Conservation (phyloP, 1,140 invertebrate genomes). For the Centruroides sculpturatus region DNA sequence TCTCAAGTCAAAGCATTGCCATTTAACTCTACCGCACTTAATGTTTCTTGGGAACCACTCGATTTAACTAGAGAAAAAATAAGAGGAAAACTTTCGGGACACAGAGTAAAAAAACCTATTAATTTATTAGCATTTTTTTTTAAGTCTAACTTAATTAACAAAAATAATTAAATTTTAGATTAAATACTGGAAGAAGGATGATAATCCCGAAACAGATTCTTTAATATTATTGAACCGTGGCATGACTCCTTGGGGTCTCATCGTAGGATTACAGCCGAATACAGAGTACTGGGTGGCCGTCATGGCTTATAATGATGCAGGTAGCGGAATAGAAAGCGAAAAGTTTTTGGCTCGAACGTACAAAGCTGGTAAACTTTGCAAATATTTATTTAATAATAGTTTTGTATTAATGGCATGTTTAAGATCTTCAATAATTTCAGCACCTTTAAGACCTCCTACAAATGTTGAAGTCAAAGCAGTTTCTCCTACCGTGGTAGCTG, state of each 20-base stretch:
- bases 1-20: slow-evolving; percentile 56
- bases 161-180: slow-evolving; percentile 37
- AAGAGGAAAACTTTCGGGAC: slow-evolving; percentile 77
- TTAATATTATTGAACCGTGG: slow-evolving; percentile 74
- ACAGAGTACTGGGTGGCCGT: slow-evolving; percentile 87
- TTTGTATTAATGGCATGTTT: background rate
- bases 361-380: slow-evolving; percentile 24
- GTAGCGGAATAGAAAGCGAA: slow-evolving; percentile 88
- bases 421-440: slow-evolving; percentile 24
- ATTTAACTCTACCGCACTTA: slow-evolving; percentile 80
- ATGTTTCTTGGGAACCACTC: slow-evolving; percentile 81
- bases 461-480: slow-evolving; percentile 67
- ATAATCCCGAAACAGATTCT: slow-evolving; percentile 55
- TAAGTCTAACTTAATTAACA: background rate
- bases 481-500: slow-evolving; percentile 68
- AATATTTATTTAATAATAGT: background rate
- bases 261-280: slow-evolving; percentile 82
- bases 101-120: slow-evolving; percentile 44
- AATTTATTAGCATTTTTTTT: background rate
- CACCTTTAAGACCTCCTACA: slow-evolving; percentile 82
- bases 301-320: slow-evolving; percentile 90
- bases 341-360: slow-evolving; percentile 46
- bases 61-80: slow-evolving; percentile 67
- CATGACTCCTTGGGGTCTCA: slow-evolving; percentile 64
- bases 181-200: slow-evolving; percentile 71